Percentiles rank a stretch among this genome's conserved stretches.
Conservation (phyloP, 53 echinoderm and acorn worm species). For the Apostichopus leukothele region DNA sequence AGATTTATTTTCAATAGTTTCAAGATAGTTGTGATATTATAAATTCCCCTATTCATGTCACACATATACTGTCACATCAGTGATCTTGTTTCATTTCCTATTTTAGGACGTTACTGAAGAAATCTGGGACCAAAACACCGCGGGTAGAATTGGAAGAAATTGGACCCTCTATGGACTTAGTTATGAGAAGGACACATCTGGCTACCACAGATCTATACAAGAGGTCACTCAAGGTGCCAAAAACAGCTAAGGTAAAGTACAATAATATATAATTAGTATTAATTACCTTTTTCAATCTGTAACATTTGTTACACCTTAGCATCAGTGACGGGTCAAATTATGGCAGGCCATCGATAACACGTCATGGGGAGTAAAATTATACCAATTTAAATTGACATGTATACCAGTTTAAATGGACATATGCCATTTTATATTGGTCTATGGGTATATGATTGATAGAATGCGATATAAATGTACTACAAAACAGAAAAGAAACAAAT, state of each 20-base stretch:
- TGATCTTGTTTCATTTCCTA: not conserved
- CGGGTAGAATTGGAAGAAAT: conserved; percentile 88
- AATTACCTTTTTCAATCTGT: too few species aligned
- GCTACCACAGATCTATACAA: conserved; percentile 88
- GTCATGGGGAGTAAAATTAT: too few species aligned
- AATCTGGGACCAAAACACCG: conserved; percentile 87
- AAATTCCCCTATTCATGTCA: not conserved
- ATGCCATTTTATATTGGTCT: too few species aligned
- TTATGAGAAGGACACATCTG: conserved; percentile 71
- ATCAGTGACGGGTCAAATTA: too few species aligned
- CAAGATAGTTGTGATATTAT: not conserved
- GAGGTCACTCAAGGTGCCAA: conserved; percentile 80
- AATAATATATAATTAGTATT: too few species aligned
- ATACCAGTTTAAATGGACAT: too few species aligned
- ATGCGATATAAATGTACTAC: too few species aligned
- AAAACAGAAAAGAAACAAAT: too few species aligned
- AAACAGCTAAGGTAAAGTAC: conserved; percentile 70
- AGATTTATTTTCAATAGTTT: not conserved
- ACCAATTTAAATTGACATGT: too few species aligned
- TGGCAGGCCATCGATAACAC: too few species aligned
- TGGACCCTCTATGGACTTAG: conserved; percentile 83
- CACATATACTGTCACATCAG: not conserved
- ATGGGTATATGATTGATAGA: too few species aligned
- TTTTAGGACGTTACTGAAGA: conserved; percentile 74
- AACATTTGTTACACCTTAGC: too few species aligned